Evolutionary conservation across 2,888 invertebrate species (phyloP).

Genomic region (Hipparchia sbordonii): DNA sequence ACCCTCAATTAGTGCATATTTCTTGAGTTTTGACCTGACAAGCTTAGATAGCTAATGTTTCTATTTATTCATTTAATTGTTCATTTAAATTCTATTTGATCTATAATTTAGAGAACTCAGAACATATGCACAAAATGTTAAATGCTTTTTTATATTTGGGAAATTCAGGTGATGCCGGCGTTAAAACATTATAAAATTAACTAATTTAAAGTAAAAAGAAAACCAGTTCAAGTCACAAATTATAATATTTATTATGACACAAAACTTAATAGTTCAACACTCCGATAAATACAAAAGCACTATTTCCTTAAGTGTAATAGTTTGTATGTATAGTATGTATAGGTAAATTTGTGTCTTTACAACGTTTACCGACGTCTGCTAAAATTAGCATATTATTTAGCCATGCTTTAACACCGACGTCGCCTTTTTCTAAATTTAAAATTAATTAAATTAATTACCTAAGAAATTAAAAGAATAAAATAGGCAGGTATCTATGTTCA

Average conservation of each 20-base stretch:
- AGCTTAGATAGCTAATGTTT: neutral
- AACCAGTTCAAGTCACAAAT: slow-evolving; percentile 44
- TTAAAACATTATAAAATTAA: slow-evolving; percentile 58
- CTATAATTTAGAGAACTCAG: neutral
- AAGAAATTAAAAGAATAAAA: neutral
- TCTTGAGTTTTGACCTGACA: neutral
- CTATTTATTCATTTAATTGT: too few species aligned
- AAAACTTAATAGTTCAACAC: slow-evolving; percentile 42
- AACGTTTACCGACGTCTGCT: slow-evolving; percentile 35
- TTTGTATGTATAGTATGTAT: neutral
- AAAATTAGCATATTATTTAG: neutral
- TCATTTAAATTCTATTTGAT: too few species aligned
- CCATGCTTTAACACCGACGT: slow-evolving; percentile 74
- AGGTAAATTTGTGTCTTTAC: slow-evolving; percentile 39
- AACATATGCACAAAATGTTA: slow-evolving; percentile 37
- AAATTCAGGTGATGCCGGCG: slow-evolving; percentile 72
- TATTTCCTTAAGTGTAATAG: slow-evolving; percentile 23
- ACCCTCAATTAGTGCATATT: slow-evolving; percentile 3
- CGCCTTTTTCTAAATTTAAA: slow-evolving; percentile 48
- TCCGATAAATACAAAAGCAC: slow-evolving; percentile 41
- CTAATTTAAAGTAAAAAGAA: slow-evolving; percentile 41
- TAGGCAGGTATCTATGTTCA: neutral
- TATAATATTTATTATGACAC: slow-evolving; percentile 61
- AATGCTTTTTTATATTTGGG: slow-evolving; percentile 8
- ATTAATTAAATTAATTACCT: neutral